Percentiles rank a stretch among this genome's conserved stretches.
These are phyloP conservation scores for Drosophila picticornis DNA, from an alignment of 2,888 invertebrate genomes.

Conservation along the genomic window DNA sequence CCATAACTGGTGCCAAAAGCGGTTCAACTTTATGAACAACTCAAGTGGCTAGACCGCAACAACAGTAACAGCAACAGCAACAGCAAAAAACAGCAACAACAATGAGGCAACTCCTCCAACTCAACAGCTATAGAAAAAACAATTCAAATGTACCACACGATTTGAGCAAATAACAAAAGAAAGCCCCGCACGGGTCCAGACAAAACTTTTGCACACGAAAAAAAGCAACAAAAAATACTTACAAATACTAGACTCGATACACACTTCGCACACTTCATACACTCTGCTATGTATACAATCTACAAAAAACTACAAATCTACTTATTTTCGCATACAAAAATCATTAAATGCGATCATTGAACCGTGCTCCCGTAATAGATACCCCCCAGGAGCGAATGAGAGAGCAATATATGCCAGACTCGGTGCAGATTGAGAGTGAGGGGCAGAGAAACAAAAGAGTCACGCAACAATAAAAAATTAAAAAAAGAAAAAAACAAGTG, in stretches of 20 bases:
- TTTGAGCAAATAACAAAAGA: slow-evolving; percentile 72
- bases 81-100: slow-evolving; percentile 18
- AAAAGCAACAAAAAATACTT: neutral
- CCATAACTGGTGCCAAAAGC: slow-evolving; percentile 56
- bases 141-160: slow-evolving; percentile 61
- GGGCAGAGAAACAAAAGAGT: slow-evolving; percentile 4
- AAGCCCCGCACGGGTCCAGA: slow-evolving; percentile 71
- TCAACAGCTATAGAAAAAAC: slow-evolving; percentile 50
- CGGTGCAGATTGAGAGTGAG: neutral
- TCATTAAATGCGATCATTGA: slow-evolving; percentile 80
- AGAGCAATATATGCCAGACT: slow-evolving; percentile 1
- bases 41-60: slow-evolving; percentile 56
- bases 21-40: slow-evolving; percentile 39
- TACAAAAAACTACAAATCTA: slow-evolving; percentile 67
- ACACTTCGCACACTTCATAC: slow-evolving; percentile 33
- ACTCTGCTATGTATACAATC: slow-evolving; percentile 32
- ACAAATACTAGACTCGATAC: slow-evolving; percentile 24
- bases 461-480: slow-evolving; percentile 16
- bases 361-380: slow-evolving; percentile 61
- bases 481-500: neutral
- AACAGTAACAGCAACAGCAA: slow-evolving; percentile 26
- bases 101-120: slow-evolving; percentile 58
- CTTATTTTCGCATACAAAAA: slow-evolving; percentile 81
- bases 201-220: slow-evolving; percentile 60
- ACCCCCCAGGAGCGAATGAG: slow-evolving; percentile 14